Base-by-base conservation (phyloP, 2,888 invertebrate genomes). In the Acrobasis suavella region DNA sequence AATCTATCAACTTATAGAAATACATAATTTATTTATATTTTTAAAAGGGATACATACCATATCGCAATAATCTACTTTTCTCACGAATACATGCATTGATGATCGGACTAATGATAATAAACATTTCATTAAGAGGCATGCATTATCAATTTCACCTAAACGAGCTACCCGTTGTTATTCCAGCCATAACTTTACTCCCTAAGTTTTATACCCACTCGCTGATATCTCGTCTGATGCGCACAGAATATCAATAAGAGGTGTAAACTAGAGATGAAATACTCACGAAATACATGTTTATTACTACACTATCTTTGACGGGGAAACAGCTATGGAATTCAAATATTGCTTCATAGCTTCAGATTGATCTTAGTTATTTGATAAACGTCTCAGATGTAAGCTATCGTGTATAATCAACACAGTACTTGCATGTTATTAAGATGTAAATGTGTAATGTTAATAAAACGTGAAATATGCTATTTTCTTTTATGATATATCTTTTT, bases 231-330 rank as follows among this genome's bases (percentile, higher is more conserved):
- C 67, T 75, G 79, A 80, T 82, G 85, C 78, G 78, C 72, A 71
- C 68, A 70, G 86, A 87, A 87, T 87, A 86, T 81, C 85, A 87
- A 88, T 87, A 83, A 76, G 81, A 78, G 73, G 72, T 75, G 73
- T 76, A 78, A 83, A 82, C 81, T 80, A 81, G 77, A 83, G 82
- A 83, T 82, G 81, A 82, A 85, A 85, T 85, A 83, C 76, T 78
- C 71, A 69, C 71, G 71, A 69, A 74, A 71, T 75, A 78, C 72
- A 76, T 74, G 78, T 60, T 77, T 75, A 77, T 80, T 82, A 22
- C 22, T 22, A 56, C 56, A 56, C 56, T 56, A 56, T 56, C 56
- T 42, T 38, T 56, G 56, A 56, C 56, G 56, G 72, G 71, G 67
- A 72, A 73, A 69, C 56, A 42, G 42, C 56, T 56, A 56, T 42